These are phyloP conservation scores for Fukomys damarensis DNA, from an alignment of 2,113 vertebrate genomes.

Conservation along the genomic window DNA sequence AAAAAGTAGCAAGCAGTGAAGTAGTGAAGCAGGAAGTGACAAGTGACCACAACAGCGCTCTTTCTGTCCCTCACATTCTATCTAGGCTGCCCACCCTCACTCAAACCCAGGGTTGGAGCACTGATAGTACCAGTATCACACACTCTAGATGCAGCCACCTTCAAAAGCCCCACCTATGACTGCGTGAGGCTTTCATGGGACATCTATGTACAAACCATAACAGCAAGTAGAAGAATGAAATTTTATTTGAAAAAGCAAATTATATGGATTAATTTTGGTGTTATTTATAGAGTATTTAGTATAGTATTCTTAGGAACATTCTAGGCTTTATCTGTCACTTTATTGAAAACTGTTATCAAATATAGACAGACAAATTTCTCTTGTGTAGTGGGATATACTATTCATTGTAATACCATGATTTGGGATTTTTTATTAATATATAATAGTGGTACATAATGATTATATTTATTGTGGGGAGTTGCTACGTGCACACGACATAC, in stretches of 20 bases:
- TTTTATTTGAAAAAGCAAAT: background rate
- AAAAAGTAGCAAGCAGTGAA: background rate
- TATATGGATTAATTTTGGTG: constrained; percentile 19
- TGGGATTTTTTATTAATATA: background rate
- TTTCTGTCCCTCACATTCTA: background rate
- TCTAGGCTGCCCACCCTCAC: background rate
- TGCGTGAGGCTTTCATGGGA: background rate
- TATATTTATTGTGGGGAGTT: background rate
- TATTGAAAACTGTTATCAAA: constrained; percentile 15
- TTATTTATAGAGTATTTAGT: background rate
- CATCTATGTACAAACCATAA: background rate
- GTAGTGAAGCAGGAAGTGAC: background rate
- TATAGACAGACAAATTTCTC: constrained; percentile 32
- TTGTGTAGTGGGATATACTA: background rate
- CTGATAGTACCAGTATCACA: background rate
- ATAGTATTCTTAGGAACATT: constrained; percentile 1
- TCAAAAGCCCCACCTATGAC: background rate
- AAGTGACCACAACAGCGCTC: background rate
- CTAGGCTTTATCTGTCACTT: background rate
- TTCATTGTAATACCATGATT: background rate
- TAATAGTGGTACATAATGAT: background rate
- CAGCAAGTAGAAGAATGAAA: background rate
- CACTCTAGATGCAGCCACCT: background rate
- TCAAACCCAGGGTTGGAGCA: background rate
- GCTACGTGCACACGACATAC: background rate